Percentiles rank a stretch among this genome's conserved stretches.
Conservation (phyloP, 2,888 invertebrate genomes). For the Caenorhabditis wallacei region DNA sequence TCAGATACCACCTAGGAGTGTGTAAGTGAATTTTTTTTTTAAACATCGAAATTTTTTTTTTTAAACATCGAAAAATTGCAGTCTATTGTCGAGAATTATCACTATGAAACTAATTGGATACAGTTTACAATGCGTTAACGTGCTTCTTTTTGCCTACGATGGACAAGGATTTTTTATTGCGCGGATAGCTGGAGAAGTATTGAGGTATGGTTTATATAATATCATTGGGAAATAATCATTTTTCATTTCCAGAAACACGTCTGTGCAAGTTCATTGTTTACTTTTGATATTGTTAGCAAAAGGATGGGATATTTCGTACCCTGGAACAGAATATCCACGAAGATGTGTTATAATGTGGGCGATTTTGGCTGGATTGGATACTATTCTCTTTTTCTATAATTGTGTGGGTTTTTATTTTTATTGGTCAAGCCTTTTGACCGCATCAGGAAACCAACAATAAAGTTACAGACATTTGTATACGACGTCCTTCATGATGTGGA, state of each 20-base stretch:
- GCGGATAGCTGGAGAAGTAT: conserved; percentile 92
- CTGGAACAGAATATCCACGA: conserved; percentile 49
- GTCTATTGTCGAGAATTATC: conserved; percentile 69
- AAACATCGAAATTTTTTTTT: background rate
- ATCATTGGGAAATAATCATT: background rate
- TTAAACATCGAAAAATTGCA: background rate
- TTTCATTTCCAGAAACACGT: conserved; percentile 54
- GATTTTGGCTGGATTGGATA: conserved; percentile 93
- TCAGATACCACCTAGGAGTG: conserved; percentile 58
- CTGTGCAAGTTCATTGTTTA: conserved; percentile 91
- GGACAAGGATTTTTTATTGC: conserved; percentile 92
- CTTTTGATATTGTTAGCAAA: conserved; percentile 93
- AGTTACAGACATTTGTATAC: conserved; percentile 92
- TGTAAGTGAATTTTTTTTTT: conserved; percentile 18
- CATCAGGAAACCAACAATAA: too few relatives aligned
- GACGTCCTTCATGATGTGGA: conserved; percentile 94
- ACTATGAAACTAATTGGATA: conserved; percentile 86
- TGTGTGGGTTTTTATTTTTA: conserved; percentile 87
- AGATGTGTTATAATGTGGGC: conserved; percentile 93
- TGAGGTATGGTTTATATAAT: conserved; percentile 74
- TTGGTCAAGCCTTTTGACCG: background rate
- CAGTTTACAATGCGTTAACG: conserved; percentile 92
- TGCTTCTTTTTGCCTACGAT: conserved; percentile 92
- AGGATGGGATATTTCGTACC: conserved; percentile 91
- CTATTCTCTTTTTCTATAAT: conserved; percentile 96